Conservation (phyloP, 2,113 vertebrate species). For the Cynoglossus semilaevis region DNA sequence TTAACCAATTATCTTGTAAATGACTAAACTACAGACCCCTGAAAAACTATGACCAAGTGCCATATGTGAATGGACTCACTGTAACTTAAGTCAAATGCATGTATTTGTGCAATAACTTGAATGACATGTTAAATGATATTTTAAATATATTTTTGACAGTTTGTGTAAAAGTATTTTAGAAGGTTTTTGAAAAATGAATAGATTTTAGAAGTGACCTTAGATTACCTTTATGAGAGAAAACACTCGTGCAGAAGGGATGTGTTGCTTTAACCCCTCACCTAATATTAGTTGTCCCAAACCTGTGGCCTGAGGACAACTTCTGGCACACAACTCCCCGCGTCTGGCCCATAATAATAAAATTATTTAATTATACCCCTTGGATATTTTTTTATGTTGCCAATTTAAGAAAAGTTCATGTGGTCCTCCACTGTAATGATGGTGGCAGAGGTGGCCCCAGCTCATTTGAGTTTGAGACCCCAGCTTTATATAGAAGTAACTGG, state of each 20-base stretch:
- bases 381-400: too few species aligned
- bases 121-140: constrained; percentile 39
- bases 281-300: constrained; percentile 26
- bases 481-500: too few species aligned
- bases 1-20: too few species aligned
- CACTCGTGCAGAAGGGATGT: constrained; percentile 9
- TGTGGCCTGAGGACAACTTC: too few species aligned
- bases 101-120: constrained; percentile 17
- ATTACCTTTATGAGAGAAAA: constrained; percentile 27
- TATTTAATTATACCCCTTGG: too few species aligned
- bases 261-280: constrained; percentile 32
- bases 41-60: constrained; percentile 35
- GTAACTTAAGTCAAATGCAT: constrained; percentile 39
- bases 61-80: constrained; percentile 28
- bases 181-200: constrained; percentile 26
- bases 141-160: constrained; percentile 61
- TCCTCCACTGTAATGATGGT: too few species aligned
- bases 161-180: constrained; percentile 43
- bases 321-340: too few species aligned
- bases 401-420: too few species aligned
- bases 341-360: too few species aligned
- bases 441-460: too few species aligned
- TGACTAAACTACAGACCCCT: constrained; percentile 15
- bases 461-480: too few species aligned
- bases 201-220: constrained; percentile 42